Evolutionary conservation across 2,797 vertebrate genomes (phyloP).

Genomic region (Gobio occitaniae): DNA sequence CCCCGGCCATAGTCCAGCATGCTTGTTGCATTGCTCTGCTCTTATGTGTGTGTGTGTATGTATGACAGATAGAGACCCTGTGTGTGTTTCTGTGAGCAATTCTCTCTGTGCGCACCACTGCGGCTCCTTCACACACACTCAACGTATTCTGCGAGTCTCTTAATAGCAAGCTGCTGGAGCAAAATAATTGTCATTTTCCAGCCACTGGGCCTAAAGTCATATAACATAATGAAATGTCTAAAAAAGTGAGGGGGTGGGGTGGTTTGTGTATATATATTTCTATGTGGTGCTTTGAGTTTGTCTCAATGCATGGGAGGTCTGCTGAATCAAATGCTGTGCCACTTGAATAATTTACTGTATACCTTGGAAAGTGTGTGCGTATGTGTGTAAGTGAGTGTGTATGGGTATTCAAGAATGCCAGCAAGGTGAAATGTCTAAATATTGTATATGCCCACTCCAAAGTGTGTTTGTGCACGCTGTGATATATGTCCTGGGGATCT

Average conservation of each 20-base stretch:
- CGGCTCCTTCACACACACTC: constrained; percentile 69
- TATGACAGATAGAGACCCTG: constrained; percentile 46
- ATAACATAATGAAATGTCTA: constrained; percentile 87
- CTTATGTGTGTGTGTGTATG: constrained; percentile 56
- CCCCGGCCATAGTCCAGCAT: constrained; percentile 67
- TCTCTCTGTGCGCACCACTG: constrained; percentile 55
- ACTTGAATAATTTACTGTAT: constrained; percentile 83
- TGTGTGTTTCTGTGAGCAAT: constrained; percentile 58
- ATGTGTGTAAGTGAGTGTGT: constrained; percentile 68
- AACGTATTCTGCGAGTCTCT: constrained; percentile 78
- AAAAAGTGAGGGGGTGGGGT: constrained; percentile 68
- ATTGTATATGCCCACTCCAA: constrained; percentile 82
- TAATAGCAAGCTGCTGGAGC: constrained; percentile 85
- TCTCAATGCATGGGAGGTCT: constrained; percentile 79
- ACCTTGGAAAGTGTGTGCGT: constrained; percentile 59
- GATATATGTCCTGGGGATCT: constrained; percentile 55
- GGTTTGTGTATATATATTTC: constrained; percentile 54
- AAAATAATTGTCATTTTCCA: constrained; percentile 89
- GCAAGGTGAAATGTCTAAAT: constrained; percentile 77
- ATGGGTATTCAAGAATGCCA: constrained; percentile 75
- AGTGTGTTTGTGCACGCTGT: constrained; percentile 59
- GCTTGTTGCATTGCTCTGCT: constrained; percentile 55
- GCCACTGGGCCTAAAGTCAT: constrained; percentile 87
- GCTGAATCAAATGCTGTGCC: constrained; percentile 85
- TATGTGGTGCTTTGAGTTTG: not conserved